phyloP scores from a whole-genome alignment of 2,797 vertebrate genomes.

The Lepilemur ruficaudatus region DNA sequence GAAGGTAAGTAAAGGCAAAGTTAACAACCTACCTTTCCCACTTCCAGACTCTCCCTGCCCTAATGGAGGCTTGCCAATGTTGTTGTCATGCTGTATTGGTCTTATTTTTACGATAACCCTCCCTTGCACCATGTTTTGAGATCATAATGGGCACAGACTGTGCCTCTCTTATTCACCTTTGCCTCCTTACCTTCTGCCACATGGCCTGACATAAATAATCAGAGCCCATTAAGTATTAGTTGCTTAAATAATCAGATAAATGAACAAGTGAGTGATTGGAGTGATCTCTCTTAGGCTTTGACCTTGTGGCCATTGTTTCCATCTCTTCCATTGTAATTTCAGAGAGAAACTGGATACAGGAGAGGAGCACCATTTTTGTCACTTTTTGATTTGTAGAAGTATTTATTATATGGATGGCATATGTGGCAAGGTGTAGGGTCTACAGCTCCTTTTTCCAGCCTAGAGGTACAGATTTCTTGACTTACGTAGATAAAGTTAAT shows the following conservation, averaged over 20 bases:
- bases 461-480: neutral
- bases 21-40: neutral
- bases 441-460: neutral
- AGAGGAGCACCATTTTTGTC: neutral
- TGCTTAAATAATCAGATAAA: neutral
- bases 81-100: neutral
- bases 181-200: neutral
- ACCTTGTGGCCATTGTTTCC: neutral
- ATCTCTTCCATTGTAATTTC: neutral
- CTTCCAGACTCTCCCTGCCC: neutral
- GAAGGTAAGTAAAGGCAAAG: neutral
- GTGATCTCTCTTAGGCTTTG: neutral
- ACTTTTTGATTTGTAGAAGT: neutral
- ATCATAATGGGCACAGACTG: neutral
- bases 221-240: neutral
- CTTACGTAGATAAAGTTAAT: neutral
- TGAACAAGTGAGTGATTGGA: neutral
- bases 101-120: neutral
- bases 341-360: neutral
- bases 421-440: neutral
- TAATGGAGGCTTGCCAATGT: neutral
- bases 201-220: neutral
- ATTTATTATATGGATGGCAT: neutral
- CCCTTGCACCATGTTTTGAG: neutral
- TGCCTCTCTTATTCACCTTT: neutral